Evolutionary conservation across 2,888 invertebrate genomes (phyloP), one percentile per base, ranked within the genome.

Genomic region (Exephanes ischioxanthus): DNA sequence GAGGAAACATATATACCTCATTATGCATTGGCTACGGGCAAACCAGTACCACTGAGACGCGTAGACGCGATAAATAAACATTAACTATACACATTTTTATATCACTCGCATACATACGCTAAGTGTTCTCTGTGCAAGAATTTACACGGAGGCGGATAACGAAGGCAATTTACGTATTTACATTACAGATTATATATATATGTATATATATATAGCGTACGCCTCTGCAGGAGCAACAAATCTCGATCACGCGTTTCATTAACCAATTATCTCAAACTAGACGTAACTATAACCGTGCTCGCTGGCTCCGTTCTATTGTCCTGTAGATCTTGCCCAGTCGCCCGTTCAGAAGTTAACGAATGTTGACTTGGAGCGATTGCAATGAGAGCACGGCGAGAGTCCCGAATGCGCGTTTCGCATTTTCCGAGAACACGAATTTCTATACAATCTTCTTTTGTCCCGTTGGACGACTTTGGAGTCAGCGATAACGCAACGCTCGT

Each of bases 11-110:
- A 77, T 77, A 22, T 19, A 55, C 37, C 26, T 22, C 22, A 37
- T 53, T 51, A 66, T 63, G 48, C 33, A 37, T 66, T 76, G 51
- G 53, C 76, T 67, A 1, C 26, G 67, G 16, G 76, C 76, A 19
- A 76, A 30, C 14, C 9, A 53, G 14, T 70, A 30, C 26, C 26
- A 26, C 19, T 45, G 19, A 11, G 41, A 70, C 70, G 51, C n/a
- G 37, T 45, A 66, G 19, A 33, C 51, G n/a, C 66, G 63, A 67
- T 67, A 55, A 67, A 77, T 77, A 67, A 67, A 67, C 53, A 67
- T 67, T 37, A 77, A 37, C 2, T 0, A 67, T 37, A 53, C 66
- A 67, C 26, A 77, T 53, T 67, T 53, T 67, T 77, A 26, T 55
- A 14, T 19, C 19, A 16, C 11, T 41, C 26, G 6, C 9, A 37